Evolutionary conservation across 2,797 vertebrate genomes (phyloP), one percentile per base, ranked within the genome.

Genomic region (Sebastes iracundus): DNA sequence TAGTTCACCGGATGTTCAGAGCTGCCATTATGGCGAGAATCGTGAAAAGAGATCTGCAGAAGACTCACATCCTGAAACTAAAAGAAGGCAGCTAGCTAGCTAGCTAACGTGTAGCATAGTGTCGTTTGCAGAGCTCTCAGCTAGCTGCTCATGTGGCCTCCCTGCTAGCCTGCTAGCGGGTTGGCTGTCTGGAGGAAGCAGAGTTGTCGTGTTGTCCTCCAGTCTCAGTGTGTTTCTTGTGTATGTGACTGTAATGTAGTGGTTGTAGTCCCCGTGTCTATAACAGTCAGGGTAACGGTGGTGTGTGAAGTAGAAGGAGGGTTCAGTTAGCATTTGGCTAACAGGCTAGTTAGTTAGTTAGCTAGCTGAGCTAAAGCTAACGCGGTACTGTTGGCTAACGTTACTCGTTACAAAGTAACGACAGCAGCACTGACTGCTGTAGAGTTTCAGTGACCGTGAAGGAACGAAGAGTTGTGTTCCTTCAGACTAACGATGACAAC

Each of bases 401-500:
- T 18, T 42, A 2, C 14, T 53, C 55, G 3, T 58, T 18, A 28
- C 30, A 30, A 20, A 64, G 69, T 65, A 66, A 67, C 38, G 58
- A 8, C 33, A 64, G 27, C 9, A 25, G 74, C 59, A 5, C 2
- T 53, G 13, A 6, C 62, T 28, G 62, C 62, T 42, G 20, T 9
- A 38, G 75, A 53, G 13, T 66, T 28, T 1, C n/a, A 81, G 53
- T 79, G 53, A 59, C 72, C 59, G 69, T 14, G 63, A 32, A 20
- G 53, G 23, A 33, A 16, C n/a, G 2, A 16, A 6, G 8, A 33
- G 10, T 20, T 25, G 7, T 18, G 25, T 58, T 18, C n/a, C 3
- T 55, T 12, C 2, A 13, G 22, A 5, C 9, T 56, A 65, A 89
- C 61, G 27, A 96, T 96, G 96, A 95, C 96, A 95, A 96, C 94